Evolutionary conservation across 2,797 vertebrate species (phyloP).

Genomic region (Microchirus variegatus): DNA sequence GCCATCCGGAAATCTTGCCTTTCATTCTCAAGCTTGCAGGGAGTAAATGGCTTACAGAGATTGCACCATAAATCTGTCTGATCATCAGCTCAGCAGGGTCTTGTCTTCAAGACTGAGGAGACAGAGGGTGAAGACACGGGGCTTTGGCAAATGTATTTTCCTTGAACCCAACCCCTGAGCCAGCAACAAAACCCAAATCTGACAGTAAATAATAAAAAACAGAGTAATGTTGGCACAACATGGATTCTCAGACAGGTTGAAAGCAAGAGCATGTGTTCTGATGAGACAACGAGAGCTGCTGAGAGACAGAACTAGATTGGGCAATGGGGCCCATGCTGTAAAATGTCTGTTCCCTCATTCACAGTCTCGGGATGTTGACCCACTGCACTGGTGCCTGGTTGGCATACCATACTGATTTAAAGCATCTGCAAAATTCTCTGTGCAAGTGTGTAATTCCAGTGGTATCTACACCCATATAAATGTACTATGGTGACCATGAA

Average conservation of each 20-base stretch:
- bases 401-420: slow-evolving; percentile 54
- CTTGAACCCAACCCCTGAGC: slow-evolving; percentile 47
- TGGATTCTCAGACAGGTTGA: slow-evolving; percentile 50
- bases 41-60: slow-evolving; percentile 81
- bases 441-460: slow-evolving; percentile 49
- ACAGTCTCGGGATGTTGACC: slow-evolving; percentile 10
- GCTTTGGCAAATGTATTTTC: slow-evolving; percentile 49
- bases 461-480: too few species aligned
- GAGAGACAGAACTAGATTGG: slow-evolving; percentile 18
- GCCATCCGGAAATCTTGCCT: slow-evolving; percentile 79
- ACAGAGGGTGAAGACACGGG: slow-evolving; percentile 44
- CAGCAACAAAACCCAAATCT: slow-evolving; percentile 51
- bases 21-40: slow-evolving; percentile 73
- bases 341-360: slow-evolving; percentile 16
- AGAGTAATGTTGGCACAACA: slow-evolving; percentile 44
- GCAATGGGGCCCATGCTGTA: background rate
- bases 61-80: slow-evolving; percentile 71
- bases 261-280: slow-evolving; percentile 34
- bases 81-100: slow-evolving; percentile 67
- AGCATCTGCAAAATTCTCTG: slow-evolving; percentile 45
- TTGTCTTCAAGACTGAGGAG: slow-evolving; percentile 58
- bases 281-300: slow-evolving; percentile 40
- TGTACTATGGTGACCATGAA: too few species aligned
- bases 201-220: slow-evolving; percentile 60
- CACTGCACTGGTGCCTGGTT: slow-evolving; percentile 26